Conservation (phyloP, 35 echinoderm and acorn worm species). For the Lytechinus pictus region DNA sequence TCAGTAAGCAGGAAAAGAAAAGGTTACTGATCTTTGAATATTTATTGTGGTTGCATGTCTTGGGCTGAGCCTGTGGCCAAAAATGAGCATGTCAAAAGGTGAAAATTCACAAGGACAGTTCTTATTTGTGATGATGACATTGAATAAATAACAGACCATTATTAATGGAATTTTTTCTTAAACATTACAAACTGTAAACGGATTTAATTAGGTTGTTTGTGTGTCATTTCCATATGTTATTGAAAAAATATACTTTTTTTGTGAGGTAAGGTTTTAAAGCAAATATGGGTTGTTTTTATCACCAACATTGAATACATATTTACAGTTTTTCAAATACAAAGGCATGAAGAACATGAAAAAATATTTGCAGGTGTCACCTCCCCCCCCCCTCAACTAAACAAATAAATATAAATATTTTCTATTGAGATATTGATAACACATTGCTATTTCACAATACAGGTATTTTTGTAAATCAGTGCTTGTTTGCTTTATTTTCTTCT, state of each 20-base stretch:
- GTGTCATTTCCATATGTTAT: background rate
- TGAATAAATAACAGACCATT: background rate
- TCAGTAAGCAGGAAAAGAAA: background rate
- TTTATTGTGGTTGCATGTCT: background rate
- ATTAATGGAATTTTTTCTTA: background rate
- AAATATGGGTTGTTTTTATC: background rate
- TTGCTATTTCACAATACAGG: too few relatives aligned
- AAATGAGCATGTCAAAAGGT: background rate
- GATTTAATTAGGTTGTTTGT: background rate
- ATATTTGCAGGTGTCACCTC: too few relatives aligned
- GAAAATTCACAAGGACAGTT: background rate
- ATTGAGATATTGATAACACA: too few relatives aligned
- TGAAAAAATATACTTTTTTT: background rate
- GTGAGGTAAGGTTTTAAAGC: background rate
- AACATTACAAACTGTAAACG: background rate
- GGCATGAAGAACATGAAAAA: too few relatives aligned
- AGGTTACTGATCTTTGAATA: background rate
- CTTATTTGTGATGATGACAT: background rate
- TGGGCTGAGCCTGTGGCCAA: background rate
- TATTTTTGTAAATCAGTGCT: too few relatives aligned
- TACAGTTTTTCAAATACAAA: background rate
- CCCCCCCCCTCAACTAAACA: too few relatives aligned
- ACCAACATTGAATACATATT: background rate
- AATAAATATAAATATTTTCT: too few relatives aligned
- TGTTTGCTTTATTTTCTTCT: too few relatives aligned